A percentile compares a stretch with the other conserved stretches of the same genome.
These are phyloP conservation scores for Pectinophora gossypiella DNA, from an alignment of 1,140 invertebrate species.

Conservation along the genomic window DNA sequence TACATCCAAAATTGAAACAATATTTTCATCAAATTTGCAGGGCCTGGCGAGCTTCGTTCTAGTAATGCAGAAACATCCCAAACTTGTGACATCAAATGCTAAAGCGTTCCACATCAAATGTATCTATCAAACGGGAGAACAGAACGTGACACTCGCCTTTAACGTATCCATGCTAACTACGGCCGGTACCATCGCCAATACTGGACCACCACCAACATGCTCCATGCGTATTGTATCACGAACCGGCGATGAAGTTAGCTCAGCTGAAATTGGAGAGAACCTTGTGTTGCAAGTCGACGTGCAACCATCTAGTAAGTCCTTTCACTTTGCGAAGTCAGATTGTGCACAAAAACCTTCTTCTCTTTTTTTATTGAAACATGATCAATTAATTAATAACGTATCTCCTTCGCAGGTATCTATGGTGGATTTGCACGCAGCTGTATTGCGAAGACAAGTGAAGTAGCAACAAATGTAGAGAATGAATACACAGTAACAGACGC, in stretches of 20 bases:
- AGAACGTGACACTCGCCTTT: constrained; percentile 94
- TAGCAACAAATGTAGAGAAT: constrained; percentile 85
- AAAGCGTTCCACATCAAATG: constrained; percentile 97
- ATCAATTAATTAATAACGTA: neutral
- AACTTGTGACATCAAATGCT: constrained; percentile 94
- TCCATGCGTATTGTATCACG: constrained; percentile 93
- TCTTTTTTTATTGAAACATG: too few relatives aligned
- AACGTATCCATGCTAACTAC: constrained; percentile 97
- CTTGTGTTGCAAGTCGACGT: constrained; percentile 94
- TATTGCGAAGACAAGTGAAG: constrained; percentile 94
- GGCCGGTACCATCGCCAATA: constrained; percentile 95
- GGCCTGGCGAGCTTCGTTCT: constrained; percentile 94
- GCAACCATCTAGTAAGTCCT: constrained; percentile 89
- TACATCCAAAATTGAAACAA: neutral
- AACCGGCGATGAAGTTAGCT: constrained; percentile 90
- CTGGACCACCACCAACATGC: constrained; percentile 94
- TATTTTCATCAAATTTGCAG: constrained; percentile 64
- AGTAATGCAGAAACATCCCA: constrained; percentile 96
- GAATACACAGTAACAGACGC: constrained; percentile 95
- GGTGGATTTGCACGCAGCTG: constrained; percentile 95
- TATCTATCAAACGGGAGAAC: constrained; percentile 94
- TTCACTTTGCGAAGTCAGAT: too few relatives aligned
- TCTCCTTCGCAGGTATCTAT: constrained; percentile 85
- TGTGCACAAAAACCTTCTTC: too few relatives aligned
- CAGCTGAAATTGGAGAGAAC: constrained; percentile 95